Evolutionary conservation across 2,888 invertebrate genomes (phyloP).

Genomic region (Alentia gelatinosa): DNA sequence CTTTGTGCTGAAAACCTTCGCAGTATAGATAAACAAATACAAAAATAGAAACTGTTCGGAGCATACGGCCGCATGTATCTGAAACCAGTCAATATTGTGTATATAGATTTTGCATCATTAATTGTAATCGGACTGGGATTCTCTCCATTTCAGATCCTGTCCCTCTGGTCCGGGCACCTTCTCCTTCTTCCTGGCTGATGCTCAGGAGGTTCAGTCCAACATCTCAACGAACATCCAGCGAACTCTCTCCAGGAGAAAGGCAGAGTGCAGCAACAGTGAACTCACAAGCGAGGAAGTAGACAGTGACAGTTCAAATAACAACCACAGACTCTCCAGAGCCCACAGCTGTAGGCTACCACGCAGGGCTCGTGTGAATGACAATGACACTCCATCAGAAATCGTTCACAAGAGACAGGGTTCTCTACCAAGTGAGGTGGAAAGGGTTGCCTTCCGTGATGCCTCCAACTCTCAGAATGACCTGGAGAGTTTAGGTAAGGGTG

Average conservation of each 20-base stretch:
- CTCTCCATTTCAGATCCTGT: background rate
- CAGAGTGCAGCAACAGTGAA: background rate
- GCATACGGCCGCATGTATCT: too few relatives aligned
- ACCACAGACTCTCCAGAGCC: background rate
- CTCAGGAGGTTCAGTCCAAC: background rate
- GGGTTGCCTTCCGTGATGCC: background rate
- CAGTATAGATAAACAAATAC: too few relatives aligned
- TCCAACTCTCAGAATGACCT: background rate
- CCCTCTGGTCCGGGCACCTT: background rate
- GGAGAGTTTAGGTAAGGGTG: background rate
- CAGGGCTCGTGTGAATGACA: background rate
- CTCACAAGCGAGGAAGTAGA: too few relatives aligned
- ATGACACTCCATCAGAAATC: background rate
- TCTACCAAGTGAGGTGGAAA: background rate
- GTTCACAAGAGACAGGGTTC: background rate
- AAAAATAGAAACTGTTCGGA: too few relatives aligned
- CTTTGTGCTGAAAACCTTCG: too few relatives aligned
- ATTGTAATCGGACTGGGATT: too few relatives aligned
- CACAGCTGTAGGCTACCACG: background rate
- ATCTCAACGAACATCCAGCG: background rate
- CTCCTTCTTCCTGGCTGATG: constrained; percentile 7
- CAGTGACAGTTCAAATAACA: background rate
- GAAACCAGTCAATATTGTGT: too few relatives aligned
- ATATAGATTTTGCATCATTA: too few relatives aligned
- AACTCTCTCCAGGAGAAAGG: background rate